Conservation (phyloP, 2,888 invertebrate species). For the Lasioglossum pauxillum region DNA sequence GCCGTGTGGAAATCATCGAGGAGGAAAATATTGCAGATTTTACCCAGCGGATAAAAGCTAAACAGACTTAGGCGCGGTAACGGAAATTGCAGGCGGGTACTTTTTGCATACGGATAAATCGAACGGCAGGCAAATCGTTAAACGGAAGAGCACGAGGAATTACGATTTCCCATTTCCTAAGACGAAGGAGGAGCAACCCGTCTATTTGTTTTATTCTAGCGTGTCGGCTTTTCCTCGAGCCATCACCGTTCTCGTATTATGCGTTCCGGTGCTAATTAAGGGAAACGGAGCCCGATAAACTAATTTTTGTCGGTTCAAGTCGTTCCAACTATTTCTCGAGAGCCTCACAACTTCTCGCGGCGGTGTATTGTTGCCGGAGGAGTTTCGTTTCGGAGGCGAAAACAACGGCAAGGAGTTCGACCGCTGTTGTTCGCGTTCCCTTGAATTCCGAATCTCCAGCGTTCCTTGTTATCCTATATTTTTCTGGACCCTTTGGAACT, state of each 20-base stretch:
- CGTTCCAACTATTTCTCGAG: slow-evolving; percentile 17
- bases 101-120: not conserved
- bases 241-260: not conserved
- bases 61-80: not conserved
- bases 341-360: slow-evolving; percentile 10
- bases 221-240: not conserved
- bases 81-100: not conserved
- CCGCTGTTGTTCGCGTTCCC: slow-evolving; percentile 44
- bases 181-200: not conserved
- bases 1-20: not conserved
- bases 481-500: slow-evolving; percentile 12
- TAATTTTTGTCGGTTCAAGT: slow-evolving; percentile 24
- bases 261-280: not conserved
- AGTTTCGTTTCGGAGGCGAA: slow-evolving; percentile 26
- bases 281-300: slow-evolving; percentile 20
- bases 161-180: not conserved
- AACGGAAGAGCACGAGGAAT: not conserved
- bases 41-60: not conserved
- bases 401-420: slow-evolving; percentile 45
- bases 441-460: slow-evolving; percentile 30
- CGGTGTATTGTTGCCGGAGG: slow-evolving; percentile 18
- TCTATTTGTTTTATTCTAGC: not conserved
- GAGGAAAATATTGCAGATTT: not conserved
- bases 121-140: not conserved
- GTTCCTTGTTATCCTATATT: slow-evolving; percentile 18